phyloP scores from a whole-genome alignment of 2,888 invertebrate species.

The Mythimna ferrago region DNA sequence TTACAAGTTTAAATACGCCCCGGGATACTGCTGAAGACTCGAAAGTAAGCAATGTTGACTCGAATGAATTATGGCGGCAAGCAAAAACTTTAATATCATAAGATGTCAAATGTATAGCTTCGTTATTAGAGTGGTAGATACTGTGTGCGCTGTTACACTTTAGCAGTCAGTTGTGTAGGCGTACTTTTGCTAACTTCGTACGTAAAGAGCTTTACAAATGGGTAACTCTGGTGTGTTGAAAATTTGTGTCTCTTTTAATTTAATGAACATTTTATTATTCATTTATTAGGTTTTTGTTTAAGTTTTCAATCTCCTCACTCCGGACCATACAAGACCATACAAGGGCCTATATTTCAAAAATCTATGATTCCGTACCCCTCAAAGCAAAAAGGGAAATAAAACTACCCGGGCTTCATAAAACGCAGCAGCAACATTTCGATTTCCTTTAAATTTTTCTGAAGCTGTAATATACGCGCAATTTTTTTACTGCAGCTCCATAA shows the following conservation, averaged over 20 bases:
- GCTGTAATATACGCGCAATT: no score
- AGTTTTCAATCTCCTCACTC: no score
- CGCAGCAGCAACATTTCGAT: constrained; percentile 2
- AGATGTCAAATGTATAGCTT: constrained; percentile 14
- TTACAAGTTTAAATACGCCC: constrained; percentile 33
- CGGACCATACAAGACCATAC: no score
- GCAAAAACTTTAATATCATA: constrained; percentile 41
- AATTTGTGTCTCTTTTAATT: no score
- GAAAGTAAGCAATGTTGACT: constrained; percentile 30
- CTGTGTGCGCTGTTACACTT: neutral
- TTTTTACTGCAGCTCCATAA: no score
- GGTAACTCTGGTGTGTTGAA: no score
- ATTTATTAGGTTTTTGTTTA: no score
- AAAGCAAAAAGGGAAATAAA: neutral
- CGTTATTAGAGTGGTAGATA: constrained; percentile 17
- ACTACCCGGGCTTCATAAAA: constrained; percentile 36
- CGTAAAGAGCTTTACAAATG: no score
- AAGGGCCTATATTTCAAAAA: no score
- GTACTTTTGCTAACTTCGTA: no score
- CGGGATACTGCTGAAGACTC: constrained; percentile 22
- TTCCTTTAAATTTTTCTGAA: neutral
- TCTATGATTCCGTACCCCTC: no score
- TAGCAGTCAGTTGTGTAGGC: neutral
- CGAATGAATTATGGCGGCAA: constrained; percentile 30
- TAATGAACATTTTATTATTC: no score